phyloP scores from a whole-genome alignment of 2,113 vertebrate species.

The Chlamydotis undulata region DNA sequence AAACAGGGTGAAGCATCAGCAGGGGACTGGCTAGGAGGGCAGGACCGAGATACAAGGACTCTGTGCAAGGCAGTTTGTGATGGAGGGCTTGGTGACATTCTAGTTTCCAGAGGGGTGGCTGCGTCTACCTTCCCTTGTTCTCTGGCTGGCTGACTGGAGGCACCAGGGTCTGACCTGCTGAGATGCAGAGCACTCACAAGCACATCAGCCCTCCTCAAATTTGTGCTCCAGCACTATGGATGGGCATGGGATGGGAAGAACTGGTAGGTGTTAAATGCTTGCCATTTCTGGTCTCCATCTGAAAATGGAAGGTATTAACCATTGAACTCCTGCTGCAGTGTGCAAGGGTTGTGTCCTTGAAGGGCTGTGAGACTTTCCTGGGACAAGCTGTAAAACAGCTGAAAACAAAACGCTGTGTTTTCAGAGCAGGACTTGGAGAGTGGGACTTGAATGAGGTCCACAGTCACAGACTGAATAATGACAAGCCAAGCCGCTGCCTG shows the following conservation, averaged over 20 bases:
- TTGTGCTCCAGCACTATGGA: fast-evolving
- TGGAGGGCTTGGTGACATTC: background rate
- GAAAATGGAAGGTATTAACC: background rate
- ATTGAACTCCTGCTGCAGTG: background rate
- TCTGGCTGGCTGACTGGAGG: background rate
- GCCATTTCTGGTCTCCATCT: background rate
- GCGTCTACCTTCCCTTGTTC: background rate
- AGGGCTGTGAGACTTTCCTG: background rate
- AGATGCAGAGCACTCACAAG: background rate
- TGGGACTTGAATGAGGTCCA: background rate
- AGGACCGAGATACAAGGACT: background rate
- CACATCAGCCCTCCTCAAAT: fast-evolving
- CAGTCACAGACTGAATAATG: background rate
- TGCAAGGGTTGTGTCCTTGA: background rate
- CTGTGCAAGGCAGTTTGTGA: background rate
- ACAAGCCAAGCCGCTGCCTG: background rate
- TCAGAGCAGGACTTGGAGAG: background rate
- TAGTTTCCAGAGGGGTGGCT: background rate
- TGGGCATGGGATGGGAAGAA: background rate
- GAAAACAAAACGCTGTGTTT: background rate
- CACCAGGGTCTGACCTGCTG: background rate
- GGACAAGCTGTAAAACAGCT: background rate
- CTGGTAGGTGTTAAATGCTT: fast-evolving
- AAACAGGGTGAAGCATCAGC: background rate
- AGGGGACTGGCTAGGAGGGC: background rate